Evolutionary conservation across 2,888 invertebrate genomes (phyloP).

Genomic region (Lottia gigantea): DNA sequence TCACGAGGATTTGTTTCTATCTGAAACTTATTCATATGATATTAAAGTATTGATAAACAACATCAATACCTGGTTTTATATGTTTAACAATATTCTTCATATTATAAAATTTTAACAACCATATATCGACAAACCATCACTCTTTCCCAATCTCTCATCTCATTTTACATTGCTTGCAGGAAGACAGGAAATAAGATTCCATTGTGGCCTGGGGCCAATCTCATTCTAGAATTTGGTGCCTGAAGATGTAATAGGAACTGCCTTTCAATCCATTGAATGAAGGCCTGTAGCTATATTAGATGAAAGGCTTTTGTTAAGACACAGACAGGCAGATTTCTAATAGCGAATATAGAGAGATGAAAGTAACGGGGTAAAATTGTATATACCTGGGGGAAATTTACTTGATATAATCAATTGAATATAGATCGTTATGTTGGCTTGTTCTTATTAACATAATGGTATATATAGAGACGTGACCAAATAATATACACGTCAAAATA

Average conservation of each 20-base stretch:
- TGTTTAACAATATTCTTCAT: no score
- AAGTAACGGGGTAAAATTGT: slow-evolving; percentile 3
- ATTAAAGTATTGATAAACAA: no score
- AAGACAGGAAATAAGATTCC: slow-evolving; percentile 21
- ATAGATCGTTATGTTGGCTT: slow-evolving; percentile 8
- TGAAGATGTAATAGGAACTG: slow-evolving; percentile 20
- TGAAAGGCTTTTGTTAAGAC: slow-evolving; percentile 15
- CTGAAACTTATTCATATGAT: no score
- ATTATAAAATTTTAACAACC: no score
- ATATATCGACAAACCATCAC: slow-evolving; percentile 1
- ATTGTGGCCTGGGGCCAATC: slow-evolving; percentile 7
- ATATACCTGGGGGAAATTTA: neutral
- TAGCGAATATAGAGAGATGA: neutral
- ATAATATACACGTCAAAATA: no score
- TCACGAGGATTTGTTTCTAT: no score
- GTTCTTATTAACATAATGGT: neutral
- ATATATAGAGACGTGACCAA: no score
- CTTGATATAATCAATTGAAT: slow-evolving; percentile 4
- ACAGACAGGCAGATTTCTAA: slow-evolving; percentile 5
- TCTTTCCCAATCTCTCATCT: slow-evolving; percentile 10
- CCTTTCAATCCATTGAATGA: slow-evolving; percentile 20
- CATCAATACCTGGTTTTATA: no score
- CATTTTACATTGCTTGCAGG: slow-evolving; percentile 15
- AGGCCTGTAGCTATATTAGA: slow-evolving; percentile 16
- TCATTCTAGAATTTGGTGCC: slow-evolving; percentile 14